Evolutionary conservation across 2,113 vertebrate species (phyloP).

Genomic region (Nesoenas mayeri): DNA sequence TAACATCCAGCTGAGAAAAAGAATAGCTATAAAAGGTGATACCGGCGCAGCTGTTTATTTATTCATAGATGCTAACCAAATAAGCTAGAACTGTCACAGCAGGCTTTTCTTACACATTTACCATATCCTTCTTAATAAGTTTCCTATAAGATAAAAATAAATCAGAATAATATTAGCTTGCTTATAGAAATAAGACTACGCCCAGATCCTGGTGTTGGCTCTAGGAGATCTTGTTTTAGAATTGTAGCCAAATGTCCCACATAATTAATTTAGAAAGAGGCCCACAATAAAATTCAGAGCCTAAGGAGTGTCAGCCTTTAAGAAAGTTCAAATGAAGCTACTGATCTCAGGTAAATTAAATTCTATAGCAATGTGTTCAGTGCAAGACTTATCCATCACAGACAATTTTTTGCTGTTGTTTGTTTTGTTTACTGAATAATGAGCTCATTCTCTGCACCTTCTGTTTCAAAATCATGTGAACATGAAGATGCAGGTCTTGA

Average conservation of each 20-base stretch:
- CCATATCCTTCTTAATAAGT: slow-evolving; percentile 36
- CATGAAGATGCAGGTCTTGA: background rate
- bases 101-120: slow-evolving; percentile 44
- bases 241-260: background rate
- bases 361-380: background rate
- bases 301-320: background rate
- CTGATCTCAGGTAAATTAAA: slow-evolving; percentile 35
- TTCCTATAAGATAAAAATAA: slow-evolving; percentile 36
- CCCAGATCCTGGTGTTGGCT: background rate
- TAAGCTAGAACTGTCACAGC: slow-evolving; percentile 58
- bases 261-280: slow-evolving; percentile 8
- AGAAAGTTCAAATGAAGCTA: slow-evolving; percentile 33
- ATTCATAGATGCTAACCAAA: slow-evolving; percentile 67
- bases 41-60: slow-evolving; percentile 61
- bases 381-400: background rate
- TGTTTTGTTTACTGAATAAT: background rate
- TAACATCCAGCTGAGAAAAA: slow-evolving; percentile 65
- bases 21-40: slow-evolving; percentile 45
- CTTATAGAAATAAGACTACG: background rate
- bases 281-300: background rate
- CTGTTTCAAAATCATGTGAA: background rate
- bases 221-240: background rate
- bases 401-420: background rate
- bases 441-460: background rate
- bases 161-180: slow-evolving; percentile 41